Conservation (phyloP, 2,797 vertebrate species). For the Phyllotis vaccarum region DNA sequence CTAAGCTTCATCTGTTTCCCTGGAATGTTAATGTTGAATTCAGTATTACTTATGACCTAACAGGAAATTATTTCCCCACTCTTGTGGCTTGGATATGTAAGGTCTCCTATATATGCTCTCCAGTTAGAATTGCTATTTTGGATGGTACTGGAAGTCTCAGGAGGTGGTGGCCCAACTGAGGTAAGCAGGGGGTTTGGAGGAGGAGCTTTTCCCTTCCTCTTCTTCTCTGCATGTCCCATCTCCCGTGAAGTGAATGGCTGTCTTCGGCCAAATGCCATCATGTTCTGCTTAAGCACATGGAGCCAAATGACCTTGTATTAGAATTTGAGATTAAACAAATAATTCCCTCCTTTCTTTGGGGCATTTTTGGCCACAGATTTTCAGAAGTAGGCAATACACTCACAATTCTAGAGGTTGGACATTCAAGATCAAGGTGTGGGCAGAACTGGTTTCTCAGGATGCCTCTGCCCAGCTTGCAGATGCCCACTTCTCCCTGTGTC, state of each 20-base stretch:
- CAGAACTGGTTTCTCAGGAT: background rate
- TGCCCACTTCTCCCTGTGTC: background rate
- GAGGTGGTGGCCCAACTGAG: background rate
- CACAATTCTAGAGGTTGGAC: background rate
- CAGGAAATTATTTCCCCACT: background rate
- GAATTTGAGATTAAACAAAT: constrained; percentile 6
- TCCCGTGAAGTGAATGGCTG: background rate
- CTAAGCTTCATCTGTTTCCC: background rate
- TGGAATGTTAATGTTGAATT: background rate
- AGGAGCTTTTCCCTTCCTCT: background rate
- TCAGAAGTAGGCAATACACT: background rate
- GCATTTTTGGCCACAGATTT: background rate
- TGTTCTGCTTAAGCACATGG: background rate
- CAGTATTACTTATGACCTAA: background rate
- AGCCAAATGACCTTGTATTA: background rate
- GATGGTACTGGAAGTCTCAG: background rate
- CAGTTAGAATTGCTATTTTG: no score
- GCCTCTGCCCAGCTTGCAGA: background rate
- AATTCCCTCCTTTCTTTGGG: background rate
- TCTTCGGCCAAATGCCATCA: background rate
- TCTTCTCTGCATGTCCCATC: background rate
- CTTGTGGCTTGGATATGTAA: no score
- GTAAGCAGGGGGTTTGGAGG: background rate
- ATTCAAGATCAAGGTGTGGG: background rate
- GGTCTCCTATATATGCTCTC: no score